Base-by-base conservation (phyloP, 1,140 invertebrate genomes). In the Meloidogyne hapla region DNA sequence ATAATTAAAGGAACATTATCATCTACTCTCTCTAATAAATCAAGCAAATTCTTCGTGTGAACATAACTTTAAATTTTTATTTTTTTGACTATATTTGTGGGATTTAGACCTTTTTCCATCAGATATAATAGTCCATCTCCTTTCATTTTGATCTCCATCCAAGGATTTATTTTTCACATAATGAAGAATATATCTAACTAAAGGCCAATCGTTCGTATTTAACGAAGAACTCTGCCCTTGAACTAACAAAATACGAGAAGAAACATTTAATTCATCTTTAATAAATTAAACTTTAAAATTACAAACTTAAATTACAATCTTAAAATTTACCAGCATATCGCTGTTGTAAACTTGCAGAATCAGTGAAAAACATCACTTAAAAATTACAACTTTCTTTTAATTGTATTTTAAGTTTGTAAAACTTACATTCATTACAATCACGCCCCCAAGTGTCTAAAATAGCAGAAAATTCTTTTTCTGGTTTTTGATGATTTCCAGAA, bases 311-410 rank as follows among this genome's bases (percentile, higher is more conserved):
- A 33, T 33, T 33, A 33, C 33, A 33, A 33, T 33, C 33, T 33
- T 33, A 33, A 33, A 33, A 48, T 61, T 56, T 70, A 70, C 69
- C 69, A 61, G 45, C 38, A 70, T 45, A 70, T 18, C 69, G 69
- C 2, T 63, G 71, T 64, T 73, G 71, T 21, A 73, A 63, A 42
- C 64, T 65, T 12, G 23, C 12, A 23, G 71, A 73, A 21, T 73
- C 71, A 23, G 71, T 73, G n/a, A 73, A 73, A 33, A 65, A 73
- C 2, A 73, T 12, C 15, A 64, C 71, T 73, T 25, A 64, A 73
- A 33, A 21, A 38, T 23, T 73, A 33, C 13, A 26, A 33, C 33
- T 6, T 33, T 33, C 64, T 18, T 73, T 63, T 62, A 21, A 26
- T n/a, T n/a, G n/a, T n/a, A n/a, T n/a, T 38, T 9, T 5, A 70